Evolutionary conservation across 2,888 invertebrate genomes (phyloP).

Genomic region (Pollenia angustigena): DNA sequence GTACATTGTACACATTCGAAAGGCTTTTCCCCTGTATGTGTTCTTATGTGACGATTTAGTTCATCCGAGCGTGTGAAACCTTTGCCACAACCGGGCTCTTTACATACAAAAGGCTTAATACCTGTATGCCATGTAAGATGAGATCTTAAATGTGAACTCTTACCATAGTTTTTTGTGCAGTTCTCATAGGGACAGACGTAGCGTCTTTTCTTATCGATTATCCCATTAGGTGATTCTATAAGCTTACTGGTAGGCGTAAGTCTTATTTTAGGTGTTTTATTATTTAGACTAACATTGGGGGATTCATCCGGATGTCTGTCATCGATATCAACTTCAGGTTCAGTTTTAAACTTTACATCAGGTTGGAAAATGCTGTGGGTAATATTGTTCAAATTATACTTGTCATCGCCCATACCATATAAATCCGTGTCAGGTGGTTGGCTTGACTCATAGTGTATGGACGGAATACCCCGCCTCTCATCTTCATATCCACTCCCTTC

Average conservation of each 20-base stretch:
- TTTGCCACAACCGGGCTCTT: conserved; percentile 80
- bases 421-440: conserved; percentile 9
- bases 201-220: conserved; percentile 76
- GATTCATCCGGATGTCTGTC: conserved; percentile 63
- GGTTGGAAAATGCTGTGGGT: conserved; percentile 47
- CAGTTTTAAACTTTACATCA: conserved; percentile 76
- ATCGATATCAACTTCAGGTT: conserved; percentile 77
- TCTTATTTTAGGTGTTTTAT: conserved; percentile 76
- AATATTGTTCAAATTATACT: conserved; percentile 27
- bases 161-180: conserved; percentile 82
- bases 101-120: conserved; percentile 82
- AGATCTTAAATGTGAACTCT: conserved; percentile 82
- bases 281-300: neutral
- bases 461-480: neutral
- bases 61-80: conserved; percentile 83
- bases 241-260: conserved; percentile 80
- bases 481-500: conserved; percentile 52
- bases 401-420: neutral
- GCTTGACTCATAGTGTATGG: conserved; percentile 35
- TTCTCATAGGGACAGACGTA: conserved; percentile 81
- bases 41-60: conserved; percentile 81
- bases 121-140: conserved; percentile 83
- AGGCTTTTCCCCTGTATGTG: conserved; percentile 81
- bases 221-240: conserved; percentile 76
- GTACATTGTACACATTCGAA: conserved; percentile 81